Evolutionary conservation across 2,888 invertebrate genomes (phyloP).

Genomic region (Tipula helvola): DNA sequence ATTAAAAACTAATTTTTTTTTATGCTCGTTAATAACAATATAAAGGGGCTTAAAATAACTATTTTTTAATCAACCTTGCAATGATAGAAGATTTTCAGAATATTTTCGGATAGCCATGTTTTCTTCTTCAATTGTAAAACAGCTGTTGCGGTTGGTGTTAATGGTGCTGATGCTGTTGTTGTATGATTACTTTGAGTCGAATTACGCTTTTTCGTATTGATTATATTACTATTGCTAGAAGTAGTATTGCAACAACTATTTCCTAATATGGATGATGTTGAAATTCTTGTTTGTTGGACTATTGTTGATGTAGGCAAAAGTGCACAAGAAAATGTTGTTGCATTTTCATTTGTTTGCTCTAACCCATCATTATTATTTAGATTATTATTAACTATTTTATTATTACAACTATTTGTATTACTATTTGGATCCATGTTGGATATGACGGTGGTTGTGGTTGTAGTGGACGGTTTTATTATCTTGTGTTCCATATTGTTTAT

Average conservation of each 20-base stretch:
- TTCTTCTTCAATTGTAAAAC: slow-evolving; percentile 24
- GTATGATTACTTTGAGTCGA: slow-evolving; percentile 1
- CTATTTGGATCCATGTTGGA: slow-evolving; percentile 6
- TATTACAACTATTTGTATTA: not conserved
- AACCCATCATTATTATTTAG: not conserved
- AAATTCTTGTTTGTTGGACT: not conserved
- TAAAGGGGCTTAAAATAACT: not conserved
- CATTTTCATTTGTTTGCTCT: slow-evolving; percentile 7
- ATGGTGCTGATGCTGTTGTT: slow-evolving; percentile 9
- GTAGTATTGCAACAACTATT: not conserved
- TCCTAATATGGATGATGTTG: not conserved
- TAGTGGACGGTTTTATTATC: slow-evolving; percentile 4
- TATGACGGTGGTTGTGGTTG: not conserved
- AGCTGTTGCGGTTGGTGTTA: slow-evolving; percentile 29
- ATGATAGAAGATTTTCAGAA: slow-evolving; percentile 24
- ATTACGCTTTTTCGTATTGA: slow-evolving; percentile 9
- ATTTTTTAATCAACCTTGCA: slow-evolving; percentile 21
- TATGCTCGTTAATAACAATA: not conserved
- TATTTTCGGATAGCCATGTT: slow-evolving; percentile 24
- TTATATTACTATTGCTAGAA: slow-evolving; percentile 7
- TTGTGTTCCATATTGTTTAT: slow-evolving; percentile 6
- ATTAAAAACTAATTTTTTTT: not conserved
- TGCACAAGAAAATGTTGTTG: not conserved
- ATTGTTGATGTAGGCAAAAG: not conserved
- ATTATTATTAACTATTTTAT: not conserved